Conservation (phyloP, 2,113 vertebrate genomes). For the Pardalotus punctatus region DNA sequence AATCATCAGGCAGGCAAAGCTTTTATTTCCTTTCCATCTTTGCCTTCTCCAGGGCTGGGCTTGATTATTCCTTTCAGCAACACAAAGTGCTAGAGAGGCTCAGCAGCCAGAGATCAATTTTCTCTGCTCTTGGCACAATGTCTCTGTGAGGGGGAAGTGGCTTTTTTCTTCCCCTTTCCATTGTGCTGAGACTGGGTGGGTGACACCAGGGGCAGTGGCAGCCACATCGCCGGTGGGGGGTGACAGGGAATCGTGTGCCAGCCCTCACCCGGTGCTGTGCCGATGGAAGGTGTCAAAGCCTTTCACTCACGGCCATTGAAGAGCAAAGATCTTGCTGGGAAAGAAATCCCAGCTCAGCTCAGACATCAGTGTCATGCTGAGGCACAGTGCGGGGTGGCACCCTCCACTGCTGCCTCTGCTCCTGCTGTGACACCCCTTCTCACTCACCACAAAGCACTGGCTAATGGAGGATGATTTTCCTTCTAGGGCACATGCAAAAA, state of each 20-base stretch:
- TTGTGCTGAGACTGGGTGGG: neutral
- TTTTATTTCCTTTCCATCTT: neutral
- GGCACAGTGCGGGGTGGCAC: neutral
- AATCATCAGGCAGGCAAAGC: neutral
- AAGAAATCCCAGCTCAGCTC: neutral
- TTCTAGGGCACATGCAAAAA: neutral
- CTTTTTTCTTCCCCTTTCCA: neutral
- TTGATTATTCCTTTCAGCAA: neutral
- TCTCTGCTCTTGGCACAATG: neutral
- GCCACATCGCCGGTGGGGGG: fast-evolving
- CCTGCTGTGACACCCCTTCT: neutral
- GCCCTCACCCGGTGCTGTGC: neutral
- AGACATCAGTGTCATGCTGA: neutral
- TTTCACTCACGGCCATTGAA: fast-evolving
- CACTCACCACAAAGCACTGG: neutral
- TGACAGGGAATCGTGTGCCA: neutral
- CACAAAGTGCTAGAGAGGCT: neutral
- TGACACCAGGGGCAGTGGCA: neutral
- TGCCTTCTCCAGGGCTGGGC: neutral
- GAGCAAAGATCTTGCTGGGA: neutral
- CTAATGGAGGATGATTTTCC: neutral
- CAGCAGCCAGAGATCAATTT: slow-evolving; percentile 3
- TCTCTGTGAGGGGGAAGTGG: neutral
- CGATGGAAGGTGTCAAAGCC: neutral
- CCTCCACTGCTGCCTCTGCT: neutral